A percentile compares a stretch with the other conserved stretches of the same genome.
Conservation (phyloP, 2,113 vertebrate species). For the Rhabdomys dilectus region DNA sequence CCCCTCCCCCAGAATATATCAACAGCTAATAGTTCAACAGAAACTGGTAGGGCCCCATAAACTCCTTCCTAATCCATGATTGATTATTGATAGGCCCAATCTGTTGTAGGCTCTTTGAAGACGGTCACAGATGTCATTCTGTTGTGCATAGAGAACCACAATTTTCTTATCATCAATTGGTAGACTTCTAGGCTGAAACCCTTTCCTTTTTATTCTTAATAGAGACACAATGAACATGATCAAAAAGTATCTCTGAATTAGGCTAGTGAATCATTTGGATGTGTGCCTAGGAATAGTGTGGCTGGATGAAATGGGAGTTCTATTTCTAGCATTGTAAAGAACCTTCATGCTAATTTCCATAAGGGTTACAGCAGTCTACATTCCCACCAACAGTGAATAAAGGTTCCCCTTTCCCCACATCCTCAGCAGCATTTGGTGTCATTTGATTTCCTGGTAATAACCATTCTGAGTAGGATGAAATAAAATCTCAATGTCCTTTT, state of each 20-base stretch:
- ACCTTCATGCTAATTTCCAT: neutral
- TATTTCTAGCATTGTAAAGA: neutral
- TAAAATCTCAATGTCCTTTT: neutral
- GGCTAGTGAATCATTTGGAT: neutral
- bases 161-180: neutral
- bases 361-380: neutral
- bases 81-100: neutral
- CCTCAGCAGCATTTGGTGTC: neutral
- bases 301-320: neutral
- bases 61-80: neutral
- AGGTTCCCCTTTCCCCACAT: neutral
- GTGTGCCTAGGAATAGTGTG: neutral
- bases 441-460: neutral
- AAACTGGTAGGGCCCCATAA: neutral
- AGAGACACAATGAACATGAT: neutral
- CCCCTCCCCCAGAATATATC: neutral
- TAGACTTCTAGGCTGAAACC: neutral
- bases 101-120: neutral
- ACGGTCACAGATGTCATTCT: neutral
- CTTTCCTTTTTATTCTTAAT: neutral
- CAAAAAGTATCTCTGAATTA: neutral
- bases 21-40: neutral
- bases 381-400: neutral
- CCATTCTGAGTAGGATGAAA: neutral
- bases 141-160: neutral